A percentile compares a stretch with the other conserved stretches of the same genome.
These are phyloP conservation scores for Anthonomus grandis DNA, from an alignment of 1,140 invertebrate genomes.

Conservation along the genomic window DNA sequence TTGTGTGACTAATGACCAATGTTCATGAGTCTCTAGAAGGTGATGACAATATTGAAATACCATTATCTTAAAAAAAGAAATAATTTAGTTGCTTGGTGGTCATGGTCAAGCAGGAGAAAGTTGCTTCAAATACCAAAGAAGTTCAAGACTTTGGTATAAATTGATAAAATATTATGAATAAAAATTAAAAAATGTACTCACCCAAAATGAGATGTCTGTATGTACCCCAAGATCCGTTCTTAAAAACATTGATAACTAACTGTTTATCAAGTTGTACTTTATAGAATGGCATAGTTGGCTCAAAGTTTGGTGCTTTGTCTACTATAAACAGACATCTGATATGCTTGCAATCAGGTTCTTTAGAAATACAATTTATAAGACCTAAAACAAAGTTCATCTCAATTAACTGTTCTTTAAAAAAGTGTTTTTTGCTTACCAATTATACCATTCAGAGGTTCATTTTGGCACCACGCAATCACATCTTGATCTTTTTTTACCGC, in stretches of 20 bases:
- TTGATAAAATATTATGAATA: too few species aligned
- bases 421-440: slow-evolving; percentile 4
- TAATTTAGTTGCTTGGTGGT: too few species aligned
- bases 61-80: too few species aligned
- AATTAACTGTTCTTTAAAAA: too few species aligned
- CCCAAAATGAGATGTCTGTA: slow-evolving; percentile 48
- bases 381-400: slow-evolving; percentile 50
- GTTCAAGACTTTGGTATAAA: too few species aligned
- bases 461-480: slow-evolving; percentile 59
- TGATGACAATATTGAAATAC: too few species aligned
- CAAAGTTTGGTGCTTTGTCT: slow-evolving; percentile 64
- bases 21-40: too few species aligned
- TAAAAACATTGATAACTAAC: slow-evolving; percentile 65
- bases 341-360: slow-evolving; percentile 64
- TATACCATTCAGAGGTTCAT: slow-evolving; percentile 54
- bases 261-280: slow-evolving; percentile 57
- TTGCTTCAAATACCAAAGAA: too few species aligned
- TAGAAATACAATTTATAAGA: slow-evolving; percentile 70
- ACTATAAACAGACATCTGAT: slow-evolving; percentile 62
- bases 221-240: slow-evolving; percentile 62
- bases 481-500: slow-evolving; percentile 54
- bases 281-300: slow-evolving; percentile 61
- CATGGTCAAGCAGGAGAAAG: too few species aligned
- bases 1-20: too few species aligned
- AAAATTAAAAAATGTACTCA: too few species aligned